Percentiles rank a stretch among this genome's conserved stretches.
Conservation (phyloP, 1,140 invertebrate species). For the Papilio xuthus region DNA sequence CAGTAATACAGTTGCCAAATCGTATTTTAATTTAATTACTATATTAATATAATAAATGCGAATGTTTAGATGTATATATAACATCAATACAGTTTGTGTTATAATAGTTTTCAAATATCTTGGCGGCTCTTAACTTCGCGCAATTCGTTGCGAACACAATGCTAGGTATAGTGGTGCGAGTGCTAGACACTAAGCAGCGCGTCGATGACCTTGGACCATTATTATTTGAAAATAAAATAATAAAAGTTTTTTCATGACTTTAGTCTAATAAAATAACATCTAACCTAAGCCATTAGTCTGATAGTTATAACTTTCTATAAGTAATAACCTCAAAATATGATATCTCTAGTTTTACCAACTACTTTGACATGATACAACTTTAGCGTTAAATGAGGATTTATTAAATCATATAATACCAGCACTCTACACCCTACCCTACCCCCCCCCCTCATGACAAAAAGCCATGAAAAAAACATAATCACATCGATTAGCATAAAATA, state of each 20-base stretch:
- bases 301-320: neutral
- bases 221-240: neutral
- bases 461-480: conserved; percentile 41
- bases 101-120: no score
- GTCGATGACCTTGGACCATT: no score
- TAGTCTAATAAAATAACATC: neutral
- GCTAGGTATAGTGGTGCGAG: no score
- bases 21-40: no score
- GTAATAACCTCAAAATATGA: neutral
- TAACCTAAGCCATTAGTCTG: neutral
- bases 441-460: conserved; percentile 33
- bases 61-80: no score
- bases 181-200: no score
- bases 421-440: conserved; percentile 41
- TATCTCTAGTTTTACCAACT: conserved; percentile 1
- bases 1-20: no score
- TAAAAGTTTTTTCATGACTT: neutral
- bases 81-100: no score
- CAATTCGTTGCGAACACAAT: no score
- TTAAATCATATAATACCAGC: conserved; percentile 12
- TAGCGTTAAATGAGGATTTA: conserved; percentile 8
- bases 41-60: no score
- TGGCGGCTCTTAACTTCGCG: no score
- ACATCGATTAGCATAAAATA: conserved; percentile 48
- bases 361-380: neutral